Evolutionary conservation across 2,888 invertebrate species (phyloP).

Genomic region (Xestia ashworthii): DNA sequence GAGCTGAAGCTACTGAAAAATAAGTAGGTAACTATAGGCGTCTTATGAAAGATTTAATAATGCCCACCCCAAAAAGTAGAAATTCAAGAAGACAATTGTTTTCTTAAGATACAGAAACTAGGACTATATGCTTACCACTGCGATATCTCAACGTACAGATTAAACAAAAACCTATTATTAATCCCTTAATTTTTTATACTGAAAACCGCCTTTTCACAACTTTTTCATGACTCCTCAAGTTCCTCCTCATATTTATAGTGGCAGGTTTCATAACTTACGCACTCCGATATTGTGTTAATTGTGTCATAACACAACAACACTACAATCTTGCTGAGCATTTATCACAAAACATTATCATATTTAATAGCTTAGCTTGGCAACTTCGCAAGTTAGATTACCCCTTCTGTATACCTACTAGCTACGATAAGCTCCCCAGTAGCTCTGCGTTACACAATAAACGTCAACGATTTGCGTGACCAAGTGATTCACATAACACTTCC

Average conservation of each 20-base stretch:
- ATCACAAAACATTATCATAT: slow-evolving; percentile 11
- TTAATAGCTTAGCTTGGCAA: slow-evolving; percentile 16
- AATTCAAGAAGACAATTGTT: not conserved
- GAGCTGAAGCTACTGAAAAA: not conserved
- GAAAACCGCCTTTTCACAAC: not conserved
- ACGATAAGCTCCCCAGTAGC: not conserved
- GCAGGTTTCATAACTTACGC: slow-evolving; percentile 13
- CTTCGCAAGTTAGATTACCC: slow-evolving; percentile 10
- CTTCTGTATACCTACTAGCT: not conserved
- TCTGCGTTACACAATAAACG: slow-evolving; percentile 10
- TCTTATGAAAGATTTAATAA: not conserved
- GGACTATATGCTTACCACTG: not conserved
- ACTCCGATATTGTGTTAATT: slow-evolving; percentile 1
- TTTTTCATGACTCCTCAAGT: not conserved
- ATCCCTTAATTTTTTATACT: not conserved
- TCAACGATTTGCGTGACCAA: slow-evolving; percentile 11
- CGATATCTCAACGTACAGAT: not conserved
- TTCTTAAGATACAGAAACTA: not conserved
- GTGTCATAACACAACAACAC: slow-evolving; percentile 27
- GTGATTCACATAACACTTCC: not conserved
- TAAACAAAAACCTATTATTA: not conserved
- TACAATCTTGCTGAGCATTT: slow-evolving; percentile 15
- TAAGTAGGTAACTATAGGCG: not conserved
- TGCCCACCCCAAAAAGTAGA: not conserved
- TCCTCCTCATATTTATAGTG: slow-evolving; percentile 12